These are phyloP conservation scores for Cantharis lateralis DNA, from an alignment of 2,888 invertebrate genomes.

Conservation along the genomic window DNA sequence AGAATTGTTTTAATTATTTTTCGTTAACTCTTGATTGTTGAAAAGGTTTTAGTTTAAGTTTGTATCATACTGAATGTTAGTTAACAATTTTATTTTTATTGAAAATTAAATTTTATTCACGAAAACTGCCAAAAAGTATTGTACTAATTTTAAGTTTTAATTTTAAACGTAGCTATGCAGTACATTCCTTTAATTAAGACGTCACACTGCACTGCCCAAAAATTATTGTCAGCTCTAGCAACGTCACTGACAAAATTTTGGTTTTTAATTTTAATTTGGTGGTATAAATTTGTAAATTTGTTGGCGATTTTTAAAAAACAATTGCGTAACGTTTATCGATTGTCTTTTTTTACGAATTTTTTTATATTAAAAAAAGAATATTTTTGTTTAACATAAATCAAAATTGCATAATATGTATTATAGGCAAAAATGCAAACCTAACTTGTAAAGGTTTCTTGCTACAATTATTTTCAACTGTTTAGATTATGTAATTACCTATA, in stretches of 20 bases:
- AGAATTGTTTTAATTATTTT: slow-evolving; percentile 6
- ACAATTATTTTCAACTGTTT: slow-evolving; percentile 21
- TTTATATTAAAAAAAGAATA: background rate
- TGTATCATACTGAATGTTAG: background rate
- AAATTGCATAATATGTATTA: background rate
- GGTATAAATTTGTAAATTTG: slow-evolving; percentile 29
- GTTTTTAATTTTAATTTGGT: slow-evolving; percentile 23
- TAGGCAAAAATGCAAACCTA: background rate
- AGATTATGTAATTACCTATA: slow-evolving; percentile 34
- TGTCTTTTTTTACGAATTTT: background rate
- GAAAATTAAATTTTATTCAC: background rate
- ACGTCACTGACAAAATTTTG: slow-evolving; percentile 20
- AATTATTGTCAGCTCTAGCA: slow-evolving; percentile 5
- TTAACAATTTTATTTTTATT: background rate
- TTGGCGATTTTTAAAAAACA: slow-evolving; percentile 31
- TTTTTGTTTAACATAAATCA: background rate
- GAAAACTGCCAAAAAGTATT: slow-evolving; percentile 4
- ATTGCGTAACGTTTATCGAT: slow-evolving; percentile 14
- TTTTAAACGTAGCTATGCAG: background rate
- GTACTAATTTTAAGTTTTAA: background rate
- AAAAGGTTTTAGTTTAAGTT: background rate
- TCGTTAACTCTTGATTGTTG: background rate
- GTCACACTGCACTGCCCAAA: background rate
- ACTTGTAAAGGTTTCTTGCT: slow-evolving; percentile 14
- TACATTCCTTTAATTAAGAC: slow-evolving; percentile 3